Base-by-base conservation (phyloP, 1,140 invertebrate genomes). In the Phenacoccus solenopsis region DNA sequence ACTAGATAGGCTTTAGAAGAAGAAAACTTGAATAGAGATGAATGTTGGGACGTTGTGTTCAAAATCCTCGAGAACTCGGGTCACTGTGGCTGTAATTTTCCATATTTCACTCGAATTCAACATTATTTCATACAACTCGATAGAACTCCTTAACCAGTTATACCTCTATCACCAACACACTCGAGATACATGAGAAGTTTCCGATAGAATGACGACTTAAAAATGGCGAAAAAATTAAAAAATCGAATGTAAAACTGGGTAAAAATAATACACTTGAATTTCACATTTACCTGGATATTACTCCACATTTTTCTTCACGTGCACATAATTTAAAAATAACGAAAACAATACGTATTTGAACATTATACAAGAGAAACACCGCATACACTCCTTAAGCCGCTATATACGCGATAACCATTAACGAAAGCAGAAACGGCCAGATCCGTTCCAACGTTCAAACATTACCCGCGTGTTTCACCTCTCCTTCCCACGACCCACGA, bases 361-460 rank as follows among this genome's bases (percentile, higher is more conserved):
- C 59, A 64, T 64, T 64, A 64, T 64, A 64, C 59, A 64, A 64
- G 25, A 64, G 25, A 64, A 9, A 64, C 21, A 3, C 22, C 21
- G 25, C 59, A 64, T 27, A 64, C 59, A 64, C 59, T 25, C 22
- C 59, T 24, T 64, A 27, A 24, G 21, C 25, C 59, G 59, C 21
- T 25, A 64, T 27, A 64, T 64, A 64, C 59, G 59, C 59, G 59
- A 64, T 64, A 64, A 64, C 59, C 59, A 64, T 64, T 49, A 64
- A 64, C 21, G 13, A 64, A 64, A 25, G 59, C 25, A 64, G 59
- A 22, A 64, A 64, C 59, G 59, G 25, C 22, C 59, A 64, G 21
- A 64, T 64, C 38, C 59, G 59, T 64, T 64, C 59, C 59, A 64
- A 64, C 59, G 59, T 64, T 64, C 59, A 64, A 64, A 64, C 59